Evolutionary conservation across 2,888 invertebrate species (phyloP), one percentile per base, ranked within the genome.

Genomic region (Lobophora halterata): DNA sequence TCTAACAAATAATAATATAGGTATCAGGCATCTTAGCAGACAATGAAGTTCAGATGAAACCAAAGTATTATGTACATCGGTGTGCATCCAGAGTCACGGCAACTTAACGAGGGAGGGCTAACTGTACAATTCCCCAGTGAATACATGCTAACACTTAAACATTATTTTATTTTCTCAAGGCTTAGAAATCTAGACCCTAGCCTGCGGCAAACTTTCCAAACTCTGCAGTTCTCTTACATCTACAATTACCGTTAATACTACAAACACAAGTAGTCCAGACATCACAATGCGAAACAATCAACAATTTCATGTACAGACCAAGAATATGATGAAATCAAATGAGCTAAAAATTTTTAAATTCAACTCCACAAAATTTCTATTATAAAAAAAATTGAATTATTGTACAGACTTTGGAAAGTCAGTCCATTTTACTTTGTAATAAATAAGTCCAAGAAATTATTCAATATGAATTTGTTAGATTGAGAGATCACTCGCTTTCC

Each of bases 401-500:
- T 41, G 47, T 64, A 65, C 82, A 86, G 86, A 85, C 73, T 82
- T 83, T 85, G 86, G 85, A 85, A 86, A 87, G 83, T 76, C 78
- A 76, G 75, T 82, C 78, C 75, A 65, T 78, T 81, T 83, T 82
- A 79, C 75, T 81, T 82, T 80, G 83, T 80, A 87, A 87, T 87
- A 87, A 87, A 87, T 87, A 87, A 87, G 81, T 85, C 81, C 79
- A 80, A 83, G 83, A 83, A 87, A 85, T 83, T 83, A 86, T 82
- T 85, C 79, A 83, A 77, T 85, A 85, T 80, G 86, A 88, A 82
- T 87, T 82, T 75, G 65, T 75, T 78, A 61, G 63, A 57, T 69
- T 63, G 71, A 72, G 86, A 85, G 86, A 86, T 90, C 90, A 90
- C 83, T 91, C 90, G 88, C 91, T 90, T 70, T 90, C 90, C 59